phyloP scores from a whole-genome alignment of 92 coral and sea anemone species.

The Epizoanthus rinbou region DNA sequence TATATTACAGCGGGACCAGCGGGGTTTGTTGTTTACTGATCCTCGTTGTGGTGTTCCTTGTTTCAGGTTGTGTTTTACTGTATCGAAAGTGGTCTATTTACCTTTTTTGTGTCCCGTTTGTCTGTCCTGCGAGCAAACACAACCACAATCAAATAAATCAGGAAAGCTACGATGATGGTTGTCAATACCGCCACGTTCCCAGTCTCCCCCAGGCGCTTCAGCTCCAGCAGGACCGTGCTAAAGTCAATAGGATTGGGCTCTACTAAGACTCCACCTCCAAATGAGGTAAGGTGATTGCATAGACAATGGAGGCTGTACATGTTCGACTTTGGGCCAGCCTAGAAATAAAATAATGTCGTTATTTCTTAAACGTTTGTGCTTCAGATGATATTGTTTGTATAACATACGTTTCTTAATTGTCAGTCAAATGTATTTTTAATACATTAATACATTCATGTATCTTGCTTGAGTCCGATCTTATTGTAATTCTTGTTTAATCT shows the following conservation, averaged over 20 bases:
- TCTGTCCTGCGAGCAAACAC: conserved; percentile 78
- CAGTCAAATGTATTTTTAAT: no score
- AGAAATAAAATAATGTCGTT: no score
- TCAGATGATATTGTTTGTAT: no score
- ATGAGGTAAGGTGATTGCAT: conserved; percentile 85
- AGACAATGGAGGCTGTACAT: conserved; percentile 62
- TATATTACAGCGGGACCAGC: no score
- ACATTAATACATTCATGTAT: no score
- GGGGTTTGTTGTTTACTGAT: no score
- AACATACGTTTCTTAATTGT: no score
- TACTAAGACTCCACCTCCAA: conserved; percentile 82
- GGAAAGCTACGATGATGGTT: conserved; percentile 56
- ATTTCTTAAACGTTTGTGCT: no score
- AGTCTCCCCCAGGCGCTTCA: conserved; percentile 65
- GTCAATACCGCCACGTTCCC: conserved; percentile 74
- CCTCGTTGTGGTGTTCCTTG: no score
- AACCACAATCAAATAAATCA: conserved; percentile 63
- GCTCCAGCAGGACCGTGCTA: conserved; percentile 65
- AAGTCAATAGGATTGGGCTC: conserved; percentile 84
- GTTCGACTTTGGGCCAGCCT: conserved; percentile 38
- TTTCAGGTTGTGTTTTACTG: neutral
- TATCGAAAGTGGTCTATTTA: conserved; percentile 8
- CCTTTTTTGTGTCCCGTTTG: conserved; percentile 65
- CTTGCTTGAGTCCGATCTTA: no score
- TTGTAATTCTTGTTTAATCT: no score